phyloP scores from a whole-genome alignment of 2,888 invertebrate species.

The Drosophila neotestacea region DNA sequence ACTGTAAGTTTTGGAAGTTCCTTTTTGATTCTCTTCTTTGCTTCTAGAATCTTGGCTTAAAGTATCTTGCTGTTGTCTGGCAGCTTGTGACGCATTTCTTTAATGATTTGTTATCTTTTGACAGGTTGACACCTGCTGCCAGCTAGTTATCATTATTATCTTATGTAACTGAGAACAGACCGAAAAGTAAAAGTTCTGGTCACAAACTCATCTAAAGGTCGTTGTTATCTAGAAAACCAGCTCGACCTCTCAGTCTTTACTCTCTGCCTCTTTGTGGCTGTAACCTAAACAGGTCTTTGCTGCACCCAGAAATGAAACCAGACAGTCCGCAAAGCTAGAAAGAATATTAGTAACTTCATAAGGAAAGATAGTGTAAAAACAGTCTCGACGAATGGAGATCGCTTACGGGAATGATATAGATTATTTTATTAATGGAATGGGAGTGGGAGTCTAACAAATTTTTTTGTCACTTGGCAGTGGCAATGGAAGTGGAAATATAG shows the following conservation, averaged over 20 bases:
- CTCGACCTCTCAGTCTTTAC: slow-evolving; percentile 2
- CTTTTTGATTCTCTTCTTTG: slow-evolving; percentile 8
- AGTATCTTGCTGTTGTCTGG: slow-evolving; percentile 4
- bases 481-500: slow-evolving; percentile 15
- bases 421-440: not conserved
- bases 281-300: slow-evolving; percentile 45
- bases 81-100: slow-evolving; percentile 46
- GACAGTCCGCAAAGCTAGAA: slow-evolving; percentile 17
- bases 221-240: slow-evolving; percentile 31
- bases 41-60: not conserved
- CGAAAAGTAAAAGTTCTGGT: slow-evolving; percentile 31
- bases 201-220: slow-evolving; percentile 25
- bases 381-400: slow-evolving; percentile 2
- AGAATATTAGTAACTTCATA: slow-evolving; percentile 21
- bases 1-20: slow-evolving; percentile 46
- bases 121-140: slow-evolving; percentile 26
- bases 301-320: slow-evolving; percentile 71
- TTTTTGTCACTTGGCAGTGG: slow-evolving; percentile 48
- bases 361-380: not conserved
- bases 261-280: slow-evolving; percentile 6
- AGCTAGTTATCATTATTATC: slow-evolving; percentile 21
- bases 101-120: slow-evolving; percentile 33
- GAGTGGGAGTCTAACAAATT: slow-evolving; percentile 9
- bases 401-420: slow-evolving; percentile 5
- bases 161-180: slow-evolving; percentile 29